A percentile compares a stretch with the other conserved stretches of the same genome.
phyloP scores from a whole-genome alignment of 1,140 invertebrate species.

The Zelostemma sp. region DNA sequence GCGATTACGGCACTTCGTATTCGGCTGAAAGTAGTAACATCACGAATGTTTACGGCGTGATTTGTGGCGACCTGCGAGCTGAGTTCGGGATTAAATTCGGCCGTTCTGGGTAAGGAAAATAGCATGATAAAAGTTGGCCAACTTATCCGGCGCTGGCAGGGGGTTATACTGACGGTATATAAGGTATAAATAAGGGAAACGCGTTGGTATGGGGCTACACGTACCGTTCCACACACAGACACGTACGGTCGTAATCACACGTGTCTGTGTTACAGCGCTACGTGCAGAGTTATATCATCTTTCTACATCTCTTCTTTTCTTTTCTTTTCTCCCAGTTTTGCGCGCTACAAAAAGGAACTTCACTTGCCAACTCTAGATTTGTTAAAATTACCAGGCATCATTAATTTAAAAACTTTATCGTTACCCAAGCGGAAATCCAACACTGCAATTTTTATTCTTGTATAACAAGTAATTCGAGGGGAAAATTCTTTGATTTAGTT shows the following conservation, averaged over 20 bases:
- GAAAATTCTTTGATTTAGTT: too few species aligned
- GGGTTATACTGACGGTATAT: slow-evolving; percentile 27
- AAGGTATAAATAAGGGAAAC: slow-evolving; percentile 44
- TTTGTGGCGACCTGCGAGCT: slow-evolving; percentile 63
- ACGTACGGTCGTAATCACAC: slow-evolving; percentile 40
- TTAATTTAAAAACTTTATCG: too few species aligned
- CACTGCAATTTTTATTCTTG: too few species aligned
- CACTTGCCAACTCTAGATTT: too few species aligned
- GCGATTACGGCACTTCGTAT: slow-evolving; percentile 42
- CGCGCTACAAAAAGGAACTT: too few species aligned
- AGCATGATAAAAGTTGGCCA: slow-evolving; percentile 65
- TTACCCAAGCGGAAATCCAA: too few species aligned
- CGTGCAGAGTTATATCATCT: slow-evolving; percentile 33
- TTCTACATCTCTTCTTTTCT: not conserved
- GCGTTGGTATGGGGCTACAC: slow-evolving; percentile 37
- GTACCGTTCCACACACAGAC: slow-evolving; percentile 16
- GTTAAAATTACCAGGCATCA: too few species aligned
- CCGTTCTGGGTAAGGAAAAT: slow-evolving; percentile 66
- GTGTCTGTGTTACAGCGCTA: slow-evolving; percentile 24
- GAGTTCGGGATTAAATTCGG: slow-evolving; percentile 67
- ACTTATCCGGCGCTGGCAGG: slow-evolving; percentile 48
- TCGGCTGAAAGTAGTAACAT: slow-evolving; percentile 54
- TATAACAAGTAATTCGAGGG: too few species aligned
- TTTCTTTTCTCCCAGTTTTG: too few species aligned
- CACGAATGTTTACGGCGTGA: slow-evolving; percentile 66